Evolutionary conservation across 2,888 invertebrate genomes (phyloP), one percentile per base, ranked within the genome.

Genomic region (Dynastes tityus): DNA sequence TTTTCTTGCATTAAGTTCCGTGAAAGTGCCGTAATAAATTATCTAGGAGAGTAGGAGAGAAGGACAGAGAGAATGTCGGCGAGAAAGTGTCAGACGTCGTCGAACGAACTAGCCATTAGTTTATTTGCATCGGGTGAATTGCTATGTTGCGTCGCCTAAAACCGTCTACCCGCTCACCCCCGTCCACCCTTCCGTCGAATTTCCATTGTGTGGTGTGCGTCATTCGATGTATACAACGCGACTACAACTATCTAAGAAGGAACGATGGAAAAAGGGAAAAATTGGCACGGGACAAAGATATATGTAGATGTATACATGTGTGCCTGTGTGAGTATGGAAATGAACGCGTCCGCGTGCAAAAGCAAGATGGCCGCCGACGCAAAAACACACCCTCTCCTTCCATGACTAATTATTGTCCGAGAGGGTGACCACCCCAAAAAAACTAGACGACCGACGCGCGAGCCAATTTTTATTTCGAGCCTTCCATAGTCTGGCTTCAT

Each of bases 331-430:
- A 11, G n/a, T 53, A n/a, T 55, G 5, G 13, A 55, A n/a, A 13
- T 55, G n/a, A n/a, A 55, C 2, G 53, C 16, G 53, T 55, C n/a
- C 16, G 53, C 11, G 45, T 45, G 11, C 45, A 11, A 11, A 81
- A 80, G 84, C 85, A 86, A 85, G 83, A 87, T 87, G 87, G 87
- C 87, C 84, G 86, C 68, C 65, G 45, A 71, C 45, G 77, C 83
- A 82, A 80, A 76, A 75, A 75, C 83, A 83, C 73, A 79, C 77
- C 87, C 87, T 85, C 87, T 87, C 87, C 45, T 45, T 82, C 86
- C 86, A 87, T 87, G 87, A 88, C 88, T 88, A 88, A 88, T 88
- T 88, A 87, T 85, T 87, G 87, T 87, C 87, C 87, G 86, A 87
- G 86, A 87, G 85, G 85, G 81, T 80, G 82, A 55, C 83, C 85